Base-by-base conservation (phyloP, 2,888 invertebrate genomes). In the Rhyacophila evoluta region DNA sequence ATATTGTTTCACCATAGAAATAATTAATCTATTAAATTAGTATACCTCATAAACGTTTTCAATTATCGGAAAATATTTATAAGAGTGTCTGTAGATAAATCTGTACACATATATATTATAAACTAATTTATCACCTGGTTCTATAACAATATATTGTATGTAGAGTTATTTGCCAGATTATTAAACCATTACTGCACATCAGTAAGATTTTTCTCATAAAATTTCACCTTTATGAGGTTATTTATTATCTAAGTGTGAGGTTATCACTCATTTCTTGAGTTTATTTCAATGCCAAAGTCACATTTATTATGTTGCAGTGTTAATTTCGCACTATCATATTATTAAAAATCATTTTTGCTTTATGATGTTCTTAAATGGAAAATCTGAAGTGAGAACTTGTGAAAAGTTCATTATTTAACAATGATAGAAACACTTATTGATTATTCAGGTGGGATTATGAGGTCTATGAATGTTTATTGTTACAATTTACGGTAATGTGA, bases 191-290 rank as follows among this genome's bases (percentile, higher is more conserved):
- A 6, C 27, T 11, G 19, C 10, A 8, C 10, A 25, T 55, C 55
- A 55, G 19, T 25, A 19, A 55, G 25, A 55, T 55, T 55, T 55
- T 55, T 19, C 25, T 55, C 25, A 55, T 55, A 55, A 55, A 55
- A 55, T 55, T 55, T 55, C 55, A 55, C 55, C 55, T 55, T 55
- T 55, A 55, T 36, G 36, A 71, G 71, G 71, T 71, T 71, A 71
- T 33, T 71, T 33, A 36, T 28, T 71, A 71, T 71, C 71, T 71
- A 5, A 36, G 19, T 71, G 37, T 71, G 19, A 37, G 71, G 71
- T 71, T 71, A 71, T 71, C 71, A 71, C 15, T 55, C 55, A 19
- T 25, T 55, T 19, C 19, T 25, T 25, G 55, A 1, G 8, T 55
- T 55, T 8, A 19, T 19, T 55, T 55, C 55, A 55, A 25, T 55